Percentiles rank a stretch among this genome's conserved stretches.
phyloP scores from a whole-genome alignment of 2,797 vertebrate genomes.

The Dicrostonyx torquatus region DNA sequence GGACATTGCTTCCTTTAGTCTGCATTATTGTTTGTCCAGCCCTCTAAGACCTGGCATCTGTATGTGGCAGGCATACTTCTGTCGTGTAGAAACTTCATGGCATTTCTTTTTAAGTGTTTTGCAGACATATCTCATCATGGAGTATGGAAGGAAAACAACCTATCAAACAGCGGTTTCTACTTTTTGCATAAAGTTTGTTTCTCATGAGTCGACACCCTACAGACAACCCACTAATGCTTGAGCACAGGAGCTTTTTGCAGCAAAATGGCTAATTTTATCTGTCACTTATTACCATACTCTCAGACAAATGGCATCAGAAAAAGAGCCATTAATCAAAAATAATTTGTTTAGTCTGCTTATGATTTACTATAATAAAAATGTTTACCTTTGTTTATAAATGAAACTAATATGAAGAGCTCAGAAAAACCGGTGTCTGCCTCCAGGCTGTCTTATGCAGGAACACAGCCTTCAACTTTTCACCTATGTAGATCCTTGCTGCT shows the following conservation, averaged over 20 bases:
- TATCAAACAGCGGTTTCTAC: background rate
- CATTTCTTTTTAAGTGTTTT: slow-evolving; percentile 11
- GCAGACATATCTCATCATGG: background rate
- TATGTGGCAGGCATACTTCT: background rate
- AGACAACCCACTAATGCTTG: background rate
- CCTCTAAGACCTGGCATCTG: background rate
- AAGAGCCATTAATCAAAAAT: slow-evolving; percentile 39
- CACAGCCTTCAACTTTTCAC: background rate
- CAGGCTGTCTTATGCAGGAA: background rate
- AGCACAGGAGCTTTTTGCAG: background rate
- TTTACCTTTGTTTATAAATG: slow-evolving; percentile 45
- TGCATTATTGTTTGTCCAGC: slow-evolving; percentile 33
- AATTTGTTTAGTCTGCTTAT: slow-evolving; percentile 58
- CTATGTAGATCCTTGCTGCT: background rate
- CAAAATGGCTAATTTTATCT: slow-evolving; percentile 45
- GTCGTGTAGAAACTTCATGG: slow-evolving; percentile 3
- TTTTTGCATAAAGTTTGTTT: background rate
- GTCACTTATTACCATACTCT: slow-evolving; percentile 54
- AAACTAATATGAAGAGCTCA: background rate
- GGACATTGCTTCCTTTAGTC: slow-evolving; percentile 24
- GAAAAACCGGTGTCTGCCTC: background rate
- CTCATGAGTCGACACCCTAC: slow-evolving; percentile 22
- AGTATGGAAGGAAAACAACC: background rate
- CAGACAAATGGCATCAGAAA: slow-evolving; percentile 42
- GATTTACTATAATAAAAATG: slow-evolving; percentile 48